Base-by-base conservation (phyloP, 2,113 vertebrate species). In the Lathamus discolor region DNA sequence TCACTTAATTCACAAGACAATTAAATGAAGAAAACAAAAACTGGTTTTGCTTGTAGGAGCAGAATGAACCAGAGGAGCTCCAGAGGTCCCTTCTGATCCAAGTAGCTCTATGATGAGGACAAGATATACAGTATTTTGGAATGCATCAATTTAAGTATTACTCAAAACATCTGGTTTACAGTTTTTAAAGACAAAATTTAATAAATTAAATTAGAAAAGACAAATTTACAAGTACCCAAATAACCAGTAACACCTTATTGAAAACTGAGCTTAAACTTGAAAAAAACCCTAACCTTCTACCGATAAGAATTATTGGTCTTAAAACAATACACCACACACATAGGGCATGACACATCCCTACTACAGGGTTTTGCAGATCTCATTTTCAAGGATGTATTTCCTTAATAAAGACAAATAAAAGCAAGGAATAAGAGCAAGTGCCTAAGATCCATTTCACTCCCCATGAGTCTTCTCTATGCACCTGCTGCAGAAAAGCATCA, bases 261-360 rank as follows among this genome's bases (percentile, higher is more conserved):
- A 77, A 66, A 83, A 72, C 9, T 37, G n/a, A 54, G 27, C 19
- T 79, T 62, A 20, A 61, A 28, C 52, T 29, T 24, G 12, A 46
- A 75, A 43, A 64, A 51, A 14, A 59, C 27, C 35, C 39, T 61
- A 3, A 48, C 33, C 31, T 86, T 37, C 39, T 62, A 10, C 17
- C 9, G 44, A 33, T 37, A 33, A 55, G 62, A 67, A 55, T 39
- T 13, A 24, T 13, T 51, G 46, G 8, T 62, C 57, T 39, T 28
- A 35, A 66, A 48, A 49, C 17, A 33, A 10, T 10, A 13, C 0
- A 0, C 10, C 1, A 1, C 39, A 23, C 14, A 23, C 29, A 17
- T 5, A 29, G 13, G 35, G 24, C 7, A 6, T 4, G 1, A 68
- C 24, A 41, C 0, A 4, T 35, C 25, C n/a, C 55, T 69, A 52